These are phyloP conservation scores for Vombatus ursinus DNA, from an alignment of 2,113 vertebrate genomes.

Conservation along the genomic window DNA sequence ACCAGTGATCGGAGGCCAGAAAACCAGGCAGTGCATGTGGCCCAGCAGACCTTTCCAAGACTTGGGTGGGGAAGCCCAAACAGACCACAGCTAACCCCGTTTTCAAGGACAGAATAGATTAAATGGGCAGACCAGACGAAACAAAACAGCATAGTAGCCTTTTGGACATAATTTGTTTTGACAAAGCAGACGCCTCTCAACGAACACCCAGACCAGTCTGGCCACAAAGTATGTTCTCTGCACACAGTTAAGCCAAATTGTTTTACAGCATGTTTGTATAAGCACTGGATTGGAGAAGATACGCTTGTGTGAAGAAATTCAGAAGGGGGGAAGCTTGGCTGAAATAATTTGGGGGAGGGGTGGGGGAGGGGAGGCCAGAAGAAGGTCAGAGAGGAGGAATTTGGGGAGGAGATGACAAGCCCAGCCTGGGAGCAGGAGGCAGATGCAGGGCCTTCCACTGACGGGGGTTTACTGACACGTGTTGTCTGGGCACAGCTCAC, in stretches of 20 bases:
- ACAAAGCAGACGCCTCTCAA: not conserved
- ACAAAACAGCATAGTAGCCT: no score
- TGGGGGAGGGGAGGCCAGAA: not conserved
- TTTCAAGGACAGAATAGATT: not conserved
- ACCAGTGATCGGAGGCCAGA: no score
- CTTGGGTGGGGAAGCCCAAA: no score
- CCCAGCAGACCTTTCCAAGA: no score
- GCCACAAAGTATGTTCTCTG: not conserved
- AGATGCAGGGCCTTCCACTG: no score
- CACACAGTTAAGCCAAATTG: not conserved
- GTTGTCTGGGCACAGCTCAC: not conserved
- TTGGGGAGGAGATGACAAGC: not conserved
- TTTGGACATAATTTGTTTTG: no score
- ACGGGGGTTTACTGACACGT: not conserved
- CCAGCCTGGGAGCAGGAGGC: not conserved
- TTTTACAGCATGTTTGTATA: no score
- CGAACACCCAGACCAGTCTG: not conserved
- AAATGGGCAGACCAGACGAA: not conserved
- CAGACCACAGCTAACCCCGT: not conserved
- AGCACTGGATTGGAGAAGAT: no score
- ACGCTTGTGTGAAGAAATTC: not conserved
- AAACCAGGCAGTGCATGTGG: not conserved
- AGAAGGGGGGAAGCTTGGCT: not conserved
- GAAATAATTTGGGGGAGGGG: not conserved
- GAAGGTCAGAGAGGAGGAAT: not conserved